A percentile compares a stretch with the other conserved stretches of the same genome.
These are phyloP conservation scores for Pseudoips prasinana DNA, from an alignment of 2,888 invertebrate genomes.

Conservation along the genomic window DNA sequence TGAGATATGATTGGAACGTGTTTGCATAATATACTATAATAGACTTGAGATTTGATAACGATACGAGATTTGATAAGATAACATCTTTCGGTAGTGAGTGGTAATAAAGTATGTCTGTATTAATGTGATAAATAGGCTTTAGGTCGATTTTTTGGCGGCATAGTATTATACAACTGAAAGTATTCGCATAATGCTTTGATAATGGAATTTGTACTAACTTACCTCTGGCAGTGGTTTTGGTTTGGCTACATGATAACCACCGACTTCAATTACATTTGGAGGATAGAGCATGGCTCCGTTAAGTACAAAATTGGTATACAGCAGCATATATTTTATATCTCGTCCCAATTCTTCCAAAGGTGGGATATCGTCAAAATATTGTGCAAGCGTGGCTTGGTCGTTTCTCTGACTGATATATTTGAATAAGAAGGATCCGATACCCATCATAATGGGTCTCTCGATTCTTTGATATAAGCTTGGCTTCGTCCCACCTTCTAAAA, in stretches of 20 bases:
- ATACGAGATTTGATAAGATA: no score
- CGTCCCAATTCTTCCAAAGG: slow-evolving; percentile 42
- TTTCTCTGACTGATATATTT: slow-evolving; percentile 34
- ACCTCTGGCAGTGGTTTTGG: background rate
- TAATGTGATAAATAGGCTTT: no score
- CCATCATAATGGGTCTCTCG: slow-evolving; percentile 53
- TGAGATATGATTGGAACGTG: no score
- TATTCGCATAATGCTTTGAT: no score
- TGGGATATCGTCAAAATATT: slow-evolving; percentile 36
- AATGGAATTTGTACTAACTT: no score
- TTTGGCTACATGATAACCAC: slow-evolving; percentile 50
- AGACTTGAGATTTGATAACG: no score
- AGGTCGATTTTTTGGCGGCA: no score
- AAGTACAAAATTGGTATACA: slow-evolving; percentile 79
- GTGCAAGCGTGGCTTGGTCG: slow-evolving; percentile 36
- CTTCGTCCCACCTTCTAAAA: slow-evolving; percentile 60
- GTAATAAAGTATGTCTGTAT: no score
- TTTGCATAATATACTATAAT: no score
- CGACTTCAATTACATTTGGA: slow-evolving; percentile 75
- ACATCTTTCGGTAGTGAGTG: no score
- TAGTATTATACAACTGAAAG: no score
- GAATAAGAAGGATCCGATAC: slow-evolving; percentile 36
- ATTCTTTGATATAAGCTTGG: slow-evolving; percentile 66
- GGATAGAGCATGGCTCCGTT: slow-evolving; percentile 70
- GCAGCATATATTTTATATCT: slow-evolving; percentile 41